Base-by-base conservation (phyloP, 2,888 invertebrate genomes). In the Sceliomorpha sp. region DNA sequence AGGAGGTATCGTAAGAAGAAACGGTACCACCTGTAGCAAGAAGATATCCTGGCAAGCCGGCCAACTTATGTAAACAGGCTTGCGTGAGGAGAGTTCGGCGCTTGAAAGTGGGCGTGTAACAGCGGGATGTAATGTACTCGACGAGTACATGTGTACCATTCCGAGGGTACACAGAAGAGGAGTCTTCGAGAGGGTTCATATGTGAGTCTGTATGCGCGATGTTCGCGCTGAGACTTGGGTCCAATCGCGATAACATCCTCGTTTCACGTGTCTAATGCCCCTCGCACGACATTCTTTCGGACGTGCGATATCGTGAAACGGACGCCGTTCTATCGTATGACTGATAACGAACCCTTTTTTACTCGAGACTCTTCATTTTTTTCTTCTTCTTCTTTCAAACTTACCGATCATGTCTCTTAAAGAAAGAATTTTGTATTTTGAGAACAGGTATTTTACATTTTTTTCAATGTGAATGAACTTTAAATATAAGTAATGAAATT, bases 11-110 rank as follows among this genome's bases (percentile, higher is more conserved):
- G 34, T 44, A 50, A 34, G 26, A 26, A 62, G 45, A 14, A 36
- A 60, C 50, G 50, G 70, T 74, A 75, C 72, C 81, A 81, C 80
- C 81, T 81, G 81, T 79, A 78, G 80, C 73, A 64, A 74, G 59
- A 63, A 72, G 71, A 72, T 59, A 70, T 64, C 66, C 45, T 26
- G 42, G 58, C 40, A 32, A 63, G 71, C 69, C 50, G 70, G 70
- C 64, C 72, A 74, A 74, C 78, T 80, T 80, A 76, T 77, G 80
- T 77, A 78, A 82, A 81, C 79, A 76, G 74, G 75, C 74, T 80
- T 72, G 81, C 78, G 77, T 76, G 80, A 78, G 77, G 76, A 79
- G 74, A 76, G 74, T 70, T 73, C 63, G 74, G 73, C 72, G 71
- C 75, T 75, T 73, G 75, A 73, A 44, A 37, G 72, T 56, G 60